Base-by-base conservation (phyloP, 2,888 invertebrate genomes). In the Nemapogon koenigi region DNA sequence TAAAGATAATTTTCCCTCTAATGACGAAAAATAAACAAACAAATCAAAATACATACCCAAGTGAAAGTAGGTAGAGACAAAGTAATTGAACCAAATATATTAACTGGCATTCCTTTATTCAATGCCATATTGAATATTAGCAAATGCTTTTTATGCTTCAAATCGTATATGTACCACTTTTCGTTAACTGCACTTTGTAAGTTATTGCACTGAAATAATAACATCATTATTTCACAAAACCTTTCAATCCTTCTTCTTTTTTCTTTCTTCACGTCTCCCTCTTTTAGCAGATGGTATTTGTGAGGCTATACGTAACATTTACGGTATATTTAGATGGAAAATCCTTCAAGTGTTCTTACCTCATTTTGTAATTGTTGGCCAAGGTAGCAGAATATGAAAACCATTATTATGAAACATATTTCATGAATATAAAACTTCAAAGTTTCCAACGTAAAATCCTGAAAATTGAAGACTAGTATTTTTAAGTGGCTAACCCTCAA, bases 51-150 rank as follows among this genome's bases (percentile, higher is more conserved):
- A 50, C 57, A 55, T 53, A 72, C 76, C 76, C 73, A 75, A 40
- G 70, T 72, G 47, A 75, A 78, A 8, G 75, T 76, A 2, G 71
- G 68, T 38, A 70, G 46, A 3, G 68, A 72, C 10, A 78, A 42
- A 0, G 63, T 55, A 10, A 64, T 59, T 8, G 72, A 56, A 1
- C 76, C 76, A 49, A 75, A 78, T 43, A 78, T 72, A 45, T 64
- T 65, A 31, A 72, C 68, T 0, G 72, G 71, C 71, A 78, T 76
- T 2, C 60, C 47, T 41, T 70, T 67, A 54, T 53, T 58, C 4
- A 72, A 47, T 0, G 72, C 75, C 51, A 65, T 60, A 40, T 60
- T 57, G 50, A 75, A 73, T 16, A 78, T 71, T 2, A 49, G 42
- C 2, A 73, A 47, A 30, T 62, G 61, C 1, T 44, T 52, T 43